Evolutionary conservation across 2,797 vertebrate genomes (phyloP), one percentile per base, ranked within the genome.

Genomic region (Rhinoraja longicauda): DNA sequence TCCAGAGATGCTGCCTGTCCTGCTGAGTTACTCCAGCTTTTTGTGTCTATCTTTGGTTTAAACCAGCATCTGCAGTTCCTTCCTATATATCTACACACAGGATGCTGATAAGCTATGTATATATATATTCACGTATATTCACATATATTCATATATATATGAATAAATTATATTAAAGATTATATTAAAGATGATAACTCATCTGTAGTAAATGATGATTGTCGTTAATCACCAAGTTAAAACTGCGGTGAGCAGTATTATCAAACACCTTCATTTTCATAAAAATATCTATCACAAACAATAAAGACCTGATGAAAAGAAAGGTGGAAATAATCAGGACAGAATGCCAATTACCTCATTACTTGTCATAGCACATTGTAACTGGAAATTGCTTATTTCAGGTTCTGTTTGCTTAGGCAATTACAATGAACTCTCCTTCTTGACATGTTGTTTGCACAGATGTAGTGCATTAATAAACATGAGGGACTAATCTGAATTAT

Each of bases 381-480:
- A 98, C 98, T 98, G 98, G 98, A 99, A 99, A 99, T 99, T 99
- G 98, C 98, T 99, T 99, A 98, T 99, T 99, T 99, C 98, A 98
- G 98, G 97, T 99, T 99, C 98, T 99, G 98, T 99, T 99, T 99
- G 98, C 98, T 98, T 98, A 98, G 98, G 98, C 98, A 99, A 99
- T 99, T 99, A 99, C 98, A 99, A 99, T 99, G 99, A 99, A 99
- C 98, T 99, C 97, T 97, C 97, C 45, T 98, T 98, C 98, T 99
- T 98, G 98, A 99, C 98, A 98, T 97, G 97, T 98, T 99, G 98
- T 99, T 99, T 99, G 98, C 98, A 98, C 98, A 99, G 98, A 99
- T 99, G 98, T 99, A 98, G 98, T 96, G 97, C 98, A 98, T 99
- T 99, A 99, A 99, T 99, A 99, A 99, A 99, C 98, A 99, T 99